Conservation (phyloP, 2,888 invertebrate species). For the Drosophila mimetica region DNA sequence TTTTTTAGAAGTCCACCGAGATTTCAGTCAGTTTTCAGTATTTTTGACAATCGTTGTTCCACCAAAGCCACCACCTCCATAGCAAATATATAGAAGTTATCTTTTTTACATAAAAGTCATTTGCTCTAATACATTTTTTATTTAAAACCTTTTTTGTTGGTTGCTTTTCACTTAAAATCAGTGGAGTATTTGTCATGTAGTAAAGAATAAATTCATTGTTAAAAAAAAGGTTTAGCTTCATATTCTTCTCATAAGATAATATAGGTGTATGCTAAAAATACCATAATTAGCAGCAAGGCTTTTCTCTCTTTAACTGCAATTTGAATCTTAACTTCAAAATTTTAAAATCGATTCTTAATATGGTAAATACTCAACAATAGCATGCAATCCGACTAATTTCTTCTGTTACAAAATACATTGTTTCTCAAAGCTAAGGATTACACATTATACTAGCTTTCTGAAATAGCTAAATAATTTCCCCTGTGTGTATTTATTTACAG, state of each 20-base stretch:
- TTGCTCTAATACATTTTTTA: too few species aligned
- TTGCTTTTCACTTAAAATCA: not conserved
- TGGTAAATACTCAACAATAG: not conserved
- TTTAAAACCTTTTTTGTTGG: not conserved
- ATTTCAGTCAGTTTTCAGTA: too few species aligned
- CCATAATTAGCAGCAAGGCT: not conserved
- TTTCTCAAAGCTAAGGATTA: not conserved
- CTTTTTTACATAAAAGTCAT: too few species aligned
- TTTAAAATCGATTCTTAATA: not conserved
- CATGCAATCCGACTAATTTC: not conserved
- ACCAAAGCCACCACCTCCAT: too few species aligned
- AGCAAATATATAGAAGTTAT: too few species aligned
- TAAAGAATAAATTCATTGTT: not conserved
- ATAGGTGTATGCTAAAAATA: not conserved
- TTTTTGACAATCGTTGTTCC: too few species aligned
- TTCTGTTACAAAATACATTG: too few species aligned
- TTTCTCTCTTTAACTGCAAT: not conserved
- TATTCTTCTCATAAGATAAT: not conserved
- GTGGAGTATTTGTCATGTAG: not conserved
- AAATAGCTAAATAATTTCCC: not conserved
- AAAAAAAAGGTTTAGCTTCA: not conserved
- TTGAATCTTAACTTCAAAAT: not conserved
- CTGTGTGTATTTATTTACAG: slow-evolving; percentile 2
- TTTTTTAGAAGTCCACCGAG: too few species aligned
- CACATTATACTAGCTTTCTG: not conserved